Conservation (phyloP, 2,797 vertebrate species). For the Potorous gilbertii region DNA sequence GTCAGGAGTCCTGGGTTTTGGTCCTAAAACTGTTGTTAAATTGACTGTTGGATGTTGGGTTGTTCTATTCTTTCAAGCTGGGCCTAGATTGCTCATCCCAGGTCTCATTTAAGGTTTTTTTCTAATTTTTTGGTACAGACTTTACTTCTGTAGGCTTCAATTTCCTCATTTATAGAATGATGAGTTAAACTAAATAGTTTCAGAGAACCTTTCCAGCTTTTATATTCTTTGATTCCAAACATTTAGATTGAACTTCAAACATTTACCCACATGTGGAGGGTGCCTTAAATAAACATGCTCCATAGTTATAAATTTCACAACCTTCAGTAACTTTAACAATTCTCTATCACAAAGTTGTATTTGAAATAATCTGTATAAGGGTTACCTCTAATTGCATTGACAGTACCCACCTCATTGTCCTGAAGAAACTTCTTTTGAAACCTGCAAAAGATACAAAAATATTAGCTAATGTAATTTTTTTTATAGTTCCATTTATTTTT, state of each 20-base stretch:
- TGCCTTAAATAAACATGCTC: neutral
- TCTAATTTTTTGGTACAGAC: slow-evolving; percentile 41
- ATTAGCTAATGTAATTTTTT: neutral
- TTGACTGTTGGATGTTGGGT: neutral
- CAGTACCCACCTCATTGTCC: neutral
- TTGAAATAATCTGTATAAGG: neutral
- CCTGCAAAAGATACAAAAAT: neutral
- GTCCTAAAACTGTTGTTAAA: neutral
- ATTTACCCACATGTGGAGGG: neutral
- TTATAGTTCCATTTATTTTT: neutral
- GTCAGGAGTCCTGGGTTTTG: neutral
- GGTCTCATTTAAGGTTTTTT: slow-evolving; percentile 1
- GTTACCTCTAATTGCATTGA: neutral
- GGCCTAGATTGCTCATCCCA: neutral
- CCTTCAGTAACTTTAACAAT: neutral
- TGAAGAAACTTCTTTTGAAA: neutral
- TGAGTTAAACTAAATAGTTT: neutral
- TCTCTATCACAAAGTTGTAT: neutral
- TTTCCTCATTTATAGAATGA: neutral
- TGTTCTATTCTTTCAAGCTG: slow-evolving; percentile 32
- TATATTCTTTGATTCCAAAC: neutral
- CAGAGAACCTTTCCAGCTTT: neutral
- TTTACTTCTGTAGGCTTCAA: neutral
- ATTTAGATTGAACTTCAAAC: neutral
- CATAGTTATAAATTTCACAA: neutral